phyloP scores from a whole-genome alignment of 1,140 invertebrate species.

The Scaptomyza hsui region DNA sequence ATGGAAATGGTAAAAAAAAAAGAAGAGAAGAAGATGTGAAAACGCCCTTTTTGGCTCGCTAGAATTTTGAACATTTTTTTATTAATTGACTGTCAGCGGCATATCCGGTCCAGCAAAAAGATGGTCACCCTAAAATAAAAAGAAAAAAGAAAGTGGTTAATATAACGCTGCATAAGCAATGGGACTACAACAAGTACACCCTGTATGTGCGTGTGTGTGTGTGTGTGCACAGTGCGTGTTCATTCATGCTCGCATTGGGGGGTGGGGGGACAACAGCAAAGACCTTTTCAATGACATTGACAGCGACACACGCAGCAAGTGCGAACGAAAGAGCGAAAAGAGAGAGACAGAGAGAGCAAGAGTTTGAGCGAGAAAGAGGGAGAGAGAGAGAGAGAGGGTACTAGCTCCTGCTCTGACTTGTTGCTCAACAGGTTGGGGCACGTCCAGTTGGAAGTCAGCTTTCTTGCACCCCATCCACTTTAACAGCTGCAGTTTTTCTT shows the following conservation, averaged over 20 bases:
- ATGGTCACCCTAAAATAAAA: not conserved
- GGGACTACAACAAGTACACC: too few species aligned
- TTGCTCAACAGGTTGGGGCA: conserved; percentile 60
- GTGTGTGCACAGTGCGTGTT: conserved; percentile 13
- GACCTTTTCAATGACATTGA: conserved; percentile 68
- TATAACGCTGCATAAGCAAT: conserved; percentile 18
- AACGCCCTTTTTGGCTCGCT: conserved; percentile 51
- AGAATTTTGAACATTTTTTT: conserved; percentile 57
- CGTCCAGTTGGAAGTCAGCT: conserved; percentile 35
- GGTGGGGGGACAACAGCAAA: conserved; percentile 31
- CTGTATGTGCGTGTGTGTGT: not conserved
- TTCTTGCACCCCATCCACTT: not conserved
- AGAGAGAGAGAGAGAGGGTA: not conserved
- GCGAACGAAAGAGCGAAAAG: not conserved
- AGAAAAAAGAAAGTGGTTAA: not conserved
- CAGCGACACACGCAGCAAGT: conserved; percentile 39
- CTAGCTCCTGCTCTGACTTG: conserved; percentile 23
- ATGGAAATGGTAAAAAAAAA: conserved; percentile 10
- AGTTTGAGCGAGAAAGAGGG: not conserved
- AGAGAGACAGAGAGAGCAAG: not conserved
- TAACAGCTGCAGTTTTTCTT: conserved; percentile 1
- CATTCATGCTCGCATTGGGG: conserved; percentile 47
- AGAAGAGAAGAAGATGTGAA: conserved; percentile 22
- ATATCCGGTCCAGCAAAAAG: conserved; percentile 40
- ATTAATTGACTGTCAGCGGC: conserved; percentile 69